phyloP scores from a whole-genome alignment of 92 coral and sea anemone species.

The Bergia sp. region DNA sequence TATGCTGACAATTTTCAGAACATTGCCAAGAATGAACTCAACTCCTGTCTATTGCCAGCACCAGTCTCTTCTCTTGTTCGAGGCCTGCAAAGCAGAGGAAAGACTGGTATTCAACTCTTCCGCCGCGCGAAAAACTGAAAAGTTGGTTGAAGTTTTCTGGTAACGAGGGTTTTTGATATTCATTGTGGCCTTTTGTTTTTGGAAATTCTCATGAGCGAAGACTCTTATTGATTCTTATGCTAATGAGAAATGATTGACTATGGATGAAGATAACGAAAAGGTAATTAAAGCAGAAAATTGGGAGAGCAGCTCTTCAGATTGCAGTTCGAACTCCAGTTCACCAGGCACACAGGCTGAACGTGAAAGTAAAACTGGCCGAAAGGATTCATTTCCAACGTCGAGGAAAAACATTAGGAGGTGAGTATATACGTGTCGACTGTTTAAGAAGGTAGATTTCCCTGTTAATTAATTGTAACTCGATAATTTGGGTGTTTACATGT shows the following conservation, averaged over 20 bases:
- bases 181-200: not conserved
- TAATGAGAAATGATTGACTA: slow-evolving; percentile 3
- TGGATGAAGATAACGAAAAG: not conserved
- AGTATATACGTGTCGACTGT: not conserved
- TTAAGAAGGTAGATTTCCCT: not conserved
- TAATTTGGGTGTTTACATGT: not conserved
- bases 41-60: not conserved
- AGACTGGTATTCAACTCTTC: not conserved
- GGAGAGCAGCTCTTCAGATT: not conserved
- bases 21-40: too few relatives aligned
- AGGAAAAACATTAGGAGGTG: slow-evolving; percentile 26
- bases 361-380: not conserved
- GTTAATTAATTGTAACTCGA: not conserved
- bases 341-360: not conserved
- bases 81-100: not conserved
- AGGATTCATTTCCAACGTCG: not conserved
- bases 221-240: not conserved
- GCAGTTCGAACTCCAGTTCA: slow-evolving; percentile 1
- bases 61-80: not conserved
- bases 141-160: too few relatives aligned
- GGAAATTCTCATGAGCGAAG: not conserved
- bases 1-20: too few relatives aligned
- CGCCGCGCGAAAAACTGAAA: slow-evolving; percentile 6
- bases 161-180: too few relatives aligned
- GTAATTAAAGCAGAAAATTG: not conserved